Percentiles rank a stretch among this genome's conserved stretches.
Conservation (phyloP, 2,113 vertebrate species). For the Zingel zingel region DNA sequence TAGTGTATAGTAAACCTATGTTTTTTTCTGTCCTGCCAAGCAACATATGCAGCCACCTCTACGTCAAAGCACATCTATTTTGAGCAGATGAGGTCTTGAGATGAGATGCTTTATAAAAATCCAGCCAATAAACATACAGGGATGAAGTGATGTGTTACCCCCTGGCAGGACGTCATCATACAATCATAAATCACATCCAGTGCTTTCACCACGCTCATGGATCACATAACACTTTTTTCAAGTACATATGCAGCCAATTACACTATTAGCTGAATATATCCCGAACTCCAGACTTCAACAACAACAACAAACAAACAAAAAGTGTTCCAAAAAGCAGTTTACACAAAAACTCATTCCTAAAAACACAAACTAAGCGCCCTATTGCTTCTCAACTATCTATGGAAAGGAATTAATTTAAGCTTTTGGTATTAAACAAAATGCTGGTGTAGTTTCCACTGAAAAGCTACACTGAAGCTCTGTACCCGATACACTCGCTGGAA, state of each 20-base stretch:
- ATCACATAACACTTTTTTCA: neutral
- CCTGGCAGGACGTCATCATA: constrained; percentile 18
- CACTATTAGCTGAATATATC: neutral
- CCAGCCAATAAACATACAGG: constrained; percentile 55
- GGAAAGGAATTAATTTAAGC: constrained; percentile 7
- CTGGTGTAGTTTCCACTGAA: neutral
- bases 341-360: neutral
- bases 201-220: neutral
- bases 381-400: neutral
- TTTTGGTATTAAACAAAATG: neutral
- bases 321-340: neutral
- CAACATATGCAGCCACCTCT: constrained; percentile 40
- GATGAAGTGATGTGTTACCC: constrained; percentile 43
- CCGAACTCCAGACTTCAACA: neutral
- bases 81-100: constrained; percentile 59
- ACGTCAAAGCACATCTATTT: constrained; percentile 62
- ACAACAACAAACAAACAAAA: neutral
- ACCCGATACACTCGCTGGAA: constrained; percentile 14
- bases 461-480: neutral
- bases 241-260: neutral
- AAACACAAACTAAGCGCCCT: neutral
- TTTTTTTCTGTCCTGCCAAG: constrained; percentile 35
- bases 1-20: constrained; percentile 27
- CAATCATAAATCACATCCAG: constrained; percentile 29
- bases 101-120: constrained; percentile 57